Base-by-base conservation (phyloP, 2,888 invertebrate genomes). In the Onchidella celtica region DNA sequence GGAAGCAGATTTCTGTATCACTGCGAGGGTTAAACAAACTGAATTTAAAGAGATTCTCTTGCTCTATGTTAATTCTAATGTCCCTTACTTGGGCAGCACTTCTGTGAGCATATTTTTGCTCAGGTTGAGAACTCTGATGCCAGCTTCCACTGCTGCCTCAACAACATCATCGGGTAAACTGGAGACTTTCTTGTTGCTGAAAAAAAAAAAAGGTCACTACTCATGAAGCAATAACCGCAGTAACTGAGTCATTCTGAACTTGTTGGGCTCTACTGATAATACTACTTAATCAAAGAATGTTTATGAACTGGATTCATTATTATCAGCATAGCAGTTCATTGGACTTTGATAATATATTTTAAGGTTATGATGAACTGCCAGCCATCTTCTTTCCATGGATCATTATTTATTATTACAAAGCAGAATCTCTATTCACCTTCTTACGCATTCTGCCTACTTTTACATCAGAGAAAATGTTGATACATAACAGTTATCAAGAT, bases 71-170 rank as follows among this genome's bases (percentile, higher is more conserved):
- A 47, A 47, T 11, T 17, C 47, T 47, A 17, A 47, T 47, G 9
- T 47, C 17, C 47, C 73, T 24, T 57, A 96, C 97, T 96, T 95
- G 21, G 93, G 88, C 11, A 97, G 97, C 86, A 97, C 91, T 0
- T 94, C 90, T 1, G 94, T 93, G 0, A 98, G 94, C 89, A 95
- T 95, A 93, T 98, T 98, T 93, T 96, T 96, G 83, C 96, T 96
- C 83, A 98, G 93, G 94, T 98, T 97, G 11, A 97, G 95, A 72
- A 95, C 95, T 77, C 95, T 95, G 11, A 97, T 96, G 84, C 95
- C 95, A 0, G 96, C 96, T 76, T 95, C 95, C 17, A 94, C 94
- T 2, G 97, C 97, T 80, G 96, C 94, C 80, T 94, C 93, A 91
- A 97, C 96, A 29, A 97, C 95, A 77, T 96, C 95, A 21, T 95